Evolutionary conservation across 2,113 vertebrate species (phyloP).

Genomic region (Datnioides undecimradiatus): DNA sequence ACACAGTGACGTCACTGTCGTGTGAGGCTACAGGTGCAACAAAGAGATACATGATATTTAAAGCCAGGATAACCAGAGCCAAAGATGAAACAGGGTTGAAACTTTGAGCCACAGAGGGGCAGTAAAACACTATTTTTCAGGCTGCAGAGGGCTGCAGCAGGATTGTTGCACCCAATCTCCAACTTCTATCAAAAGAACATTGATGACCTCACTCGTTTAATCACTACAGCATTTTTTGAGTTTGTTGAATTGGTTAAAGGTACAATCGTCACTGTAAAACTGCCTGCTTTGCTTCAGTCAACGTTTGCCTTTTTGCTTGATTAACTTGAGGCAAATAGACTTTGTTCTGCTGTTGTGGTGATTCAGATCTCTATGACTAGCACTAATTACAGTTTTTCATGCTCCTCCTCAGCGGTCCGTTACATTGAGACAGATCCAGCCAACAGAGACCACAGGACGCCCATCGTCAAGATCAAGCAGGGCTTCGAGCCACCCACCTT

Average conservation of each 20-base stretch:
- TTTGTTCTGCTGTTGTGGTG: not conserved
- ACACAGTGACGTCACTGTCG: not conserved
- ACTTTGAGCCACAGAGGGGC: not conserved
- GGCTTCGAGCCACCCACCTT: conserved; percentile 94
- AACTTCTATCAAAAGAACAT: not conserved
- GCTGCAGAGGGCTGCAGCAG: not conserved
- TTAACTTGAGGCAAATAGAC: too few species aligned
- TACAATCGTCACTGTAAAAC: not conserved
- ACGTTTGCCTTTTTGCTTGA: too few species aligned
- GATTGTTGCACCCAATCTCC: not conserved
- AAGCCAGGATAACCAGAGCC: too few species aligned
- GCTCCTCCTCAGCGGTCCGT: conserved; percentile 85
- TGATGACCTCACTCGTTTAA: not conserved
- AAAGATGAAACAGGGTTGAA: not conserved
- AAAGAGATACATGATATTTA: too few species aligned
- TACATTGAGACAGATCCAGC: conserved; percentile 95
- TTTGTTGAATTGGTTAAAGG: not conserved
- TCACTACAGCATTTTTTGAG: too few species aligned
- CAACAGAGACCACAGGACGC: conserved; percentile 89
- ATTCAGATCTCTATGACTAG: not conserved
- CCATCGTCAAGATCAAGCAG: conserved; percentile 91
- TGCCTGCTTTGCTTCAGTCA: too few species aligned
- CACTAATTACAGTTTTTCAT: not conserved
- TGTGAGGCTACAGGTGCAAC: too few species aligned
- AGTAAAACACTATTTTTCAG: not conserved